Evolutionary conservation across 2,888 invertebrate species (phyloP).

Genomic region (Itoplectis maculator): DNA sequence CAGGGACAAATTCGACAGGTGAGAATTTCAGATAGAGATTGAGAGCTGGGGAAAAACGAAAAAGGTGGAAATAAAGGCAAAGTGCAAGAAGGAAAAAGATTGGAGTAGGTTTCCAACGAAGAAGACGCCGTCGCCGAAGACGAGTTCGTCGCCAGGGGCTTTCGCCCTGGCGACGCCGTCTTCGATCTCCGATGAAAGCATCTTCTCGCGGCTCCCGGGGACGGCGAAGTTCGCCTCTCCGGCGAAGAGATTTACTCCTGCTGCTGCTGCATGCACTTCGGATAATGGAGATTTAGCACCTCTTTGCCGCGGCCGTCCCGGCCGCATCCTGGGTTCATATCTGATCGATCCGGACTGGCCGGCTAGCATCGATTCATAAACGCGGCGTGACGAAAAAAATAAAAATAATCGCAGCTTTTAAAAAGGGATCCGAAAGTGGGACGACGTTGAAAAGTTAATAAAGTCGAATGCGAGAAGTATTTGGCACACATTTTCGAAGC

Average conservation of each 20-base stretch:
- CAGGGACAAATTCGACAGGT: background rate
- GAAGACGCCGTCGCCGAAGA: too few species aligned
- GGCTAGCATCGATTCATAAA: background rate
- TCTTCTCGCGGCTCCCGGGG: too few species aligned
- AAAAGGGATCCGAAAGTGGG: background rate
- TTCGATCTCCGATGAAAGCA: slow-evolving; percentile 71
- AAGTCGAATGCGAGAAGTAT: background rate
- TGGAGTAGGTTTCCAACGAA: slow-evolving; percentile 38
- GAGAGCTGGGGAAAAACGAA: slow-evolving; percentile 18
- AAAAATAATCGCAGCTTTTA: background rate
- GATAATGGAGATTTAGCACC: slow-evolving; percentile 75
- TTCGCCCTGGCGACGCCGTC: slow-evolving; percentile 31
- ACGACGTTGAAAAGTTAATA: background rate
- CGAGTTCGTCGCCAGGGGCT: slow-evolving; percentile 38
- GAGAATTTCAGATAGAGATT: slow-evolving; percentile 47
- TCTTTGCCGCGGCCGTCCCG: slow-evolving; percentile 8
- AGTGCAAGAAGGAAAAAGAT: slow-evolving; percentile 34
- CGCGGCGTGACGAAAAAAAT: background rate
- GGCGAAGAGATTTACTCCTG: slow-evolving; percentile 73
- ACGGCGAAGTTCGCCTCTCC: slow-evolving; percentile 33
- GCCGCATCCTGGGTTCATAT: slow-evolving; percentile 25
- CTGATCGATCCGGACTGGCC: background rate
- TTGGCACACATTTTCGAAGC: background rate
- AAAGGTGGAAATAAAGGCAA: slow-evolving; percentile 11
- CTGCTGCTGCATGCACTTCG: slow-evolving; percentile 64